phyloP scores from a whole-genome alignment of 2,113 vertebrate species.

The Castor canadensis region DNA sequence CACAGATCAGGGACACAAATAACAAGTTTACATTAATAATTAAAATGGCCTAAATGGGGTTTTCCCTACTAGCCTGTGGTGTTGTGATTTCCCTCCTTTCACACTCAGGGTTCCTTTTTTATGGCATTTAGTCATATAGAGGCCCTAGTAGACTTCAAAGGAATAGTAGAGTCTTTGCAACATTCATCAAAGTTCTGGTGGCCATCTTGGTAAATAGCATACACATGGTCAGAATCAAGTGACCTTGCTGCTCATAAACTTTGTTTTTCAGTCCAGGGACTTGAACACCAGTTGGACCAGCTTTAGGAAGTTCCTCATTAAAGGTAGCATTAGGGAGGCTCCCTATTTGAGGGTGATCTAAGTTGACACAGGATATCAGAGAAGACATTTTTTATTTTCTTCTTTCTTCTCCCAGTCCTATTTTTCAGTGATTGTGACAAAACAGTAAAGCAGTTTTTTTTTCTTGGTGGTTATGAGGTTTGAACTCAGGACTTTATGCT shows the following conservation, averaged over 20 bases:
- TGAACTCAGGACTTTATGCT: too few species aligned
- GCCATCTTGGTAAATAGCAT: constrained; percentile 66
- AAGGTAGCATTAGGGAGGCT: constrained; percentile 57
- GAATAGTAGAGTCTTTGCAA: constrained; percentile 42
- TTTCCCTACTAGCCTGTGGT: neutral
- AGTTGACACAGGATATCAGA: constrained; percentile 43
- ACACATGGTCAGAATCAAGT: constrained; percentile 69
- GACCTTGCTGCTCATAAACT: constrained; percentile 70
- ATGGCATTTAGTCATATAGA: constrained; percentile 61
- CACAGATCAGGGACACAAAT: constrained; percentile 17
- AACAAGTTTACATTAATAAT: constrained; percentile 54
- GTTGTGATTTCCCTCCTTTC: constrained; percentile 54
- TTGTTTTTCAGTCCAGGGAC: constrained; percentile 72
- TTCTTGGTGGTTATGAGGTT: too few species aligned
- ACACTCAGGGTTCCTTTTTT: constrained; percentile 50
- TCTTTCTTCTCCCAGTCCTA: neutral
- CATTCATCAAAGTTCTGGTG: constrained; percentile 56
- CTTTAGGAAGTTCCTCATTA: constrained; percentile 69
- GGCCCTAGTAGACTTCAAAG: constrained; percentile 63
- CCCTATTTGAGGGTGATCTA: constrained; percentile 53
- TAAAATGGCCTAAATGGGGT: constrained; percentile 24
- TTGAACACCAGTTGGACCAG: constrained; percentile 72
- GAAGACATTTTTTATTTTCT: neutral
- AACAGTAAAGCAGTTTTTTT: too few species aligned
- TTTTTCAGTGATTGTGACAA: constrained; percentile 14